phyloP scores from a whole-genome alignment of 2,113 vertebrate genomes.

The Puffinus mauretanicus region DNA sequence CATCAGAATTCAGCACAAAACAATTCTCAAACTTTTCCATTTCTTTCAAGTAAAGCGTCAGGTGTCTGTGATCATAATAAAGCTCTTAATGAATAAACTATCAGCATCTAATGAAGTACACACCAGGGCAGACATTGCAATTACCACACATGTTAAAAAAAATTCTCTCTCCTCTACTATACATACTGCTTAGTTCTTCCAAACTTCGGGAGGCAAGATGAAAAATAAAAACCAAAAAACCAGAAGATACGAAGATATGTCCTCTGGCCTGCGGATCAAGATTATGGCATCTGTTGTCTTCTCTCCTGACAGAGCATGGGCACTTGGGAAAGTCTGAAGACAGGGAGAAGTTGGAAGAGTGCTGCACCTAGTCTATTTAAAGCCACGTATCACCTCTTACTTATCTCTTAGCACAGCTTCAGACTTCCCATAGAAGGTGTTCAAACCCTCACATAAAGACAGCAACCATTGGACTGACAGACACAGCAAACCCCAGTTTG shows the following conservation, averaged over 20 bases:
- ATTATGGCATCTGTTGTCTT: not conserved
- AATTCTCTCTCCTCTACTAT: not conserved
- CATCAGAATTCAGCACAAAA: not conserved
- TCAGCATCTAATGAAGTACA: not conserved
- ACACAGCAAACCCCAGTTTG: not conserved
- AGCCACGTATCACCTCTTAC: not conserved
- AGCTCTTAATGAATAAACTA: not conserved
- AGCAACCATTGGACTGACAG: not conserved
- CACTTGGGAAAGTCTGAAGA: not conserved
- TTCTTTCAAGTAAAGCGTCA: not conserved
- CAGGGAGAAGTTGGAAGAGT: not conserved
- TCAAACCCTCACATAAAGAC: not conserved
- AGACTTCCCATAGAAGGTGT: not conserved
- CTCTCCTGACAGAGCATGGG: not conserved
- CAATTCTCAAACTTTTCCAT: not conserved
- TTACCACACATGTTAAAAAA: not conserved
- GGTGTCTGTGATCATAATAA: not conserved
- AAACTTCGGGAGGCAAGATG: not conserved
- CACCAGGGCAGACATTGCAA: not conserved
- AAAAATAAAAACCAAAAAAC: rapidly evolving
- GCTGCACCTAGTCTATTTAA: not conserved
- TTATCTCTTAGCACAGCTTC: not conserved
- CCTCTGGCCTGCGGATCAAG: not conserved
- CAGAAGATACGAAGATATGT: not conserved
- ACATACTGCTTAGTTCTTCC: not conserved